Evolutionary conservation across 2,113 vertebrate genomes (phyloP), one percentile per base, ranked within the genome.

Genomic region (Odocoileus hemionus): DNA sequence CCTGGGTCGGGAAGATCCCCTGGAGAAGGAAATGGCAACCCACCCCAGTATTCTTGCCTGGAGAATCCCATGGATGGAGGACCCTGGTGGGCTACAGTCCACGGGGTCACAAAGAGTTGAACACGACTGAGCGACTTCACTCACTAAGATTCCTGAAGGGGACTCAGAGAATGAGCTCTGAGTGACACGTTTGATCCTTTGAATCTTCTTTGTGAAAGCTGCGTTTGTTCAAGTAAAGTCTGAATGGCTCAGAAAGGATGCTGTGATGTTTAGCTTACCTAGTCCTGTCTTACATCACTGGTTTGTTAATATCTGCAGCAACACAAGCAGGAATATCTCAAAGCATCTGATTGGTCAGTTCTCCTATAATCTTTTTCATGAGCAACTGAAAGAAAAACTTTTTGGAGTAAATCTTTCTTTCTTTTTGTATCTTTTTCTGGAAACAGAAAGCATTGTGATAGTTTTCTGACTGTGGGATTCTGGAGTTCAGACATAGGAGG

Each of bases 201-300:
- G 86, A 88, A 60, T 91, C 36, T 82, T 43, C 47, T 92, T 90
- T 5, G 4, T 95, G 64, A 95, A 97, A 96, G 88, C 47, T 3
- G 10, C 50, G 23, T 96, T 95, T 96, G 76, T 96, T 96, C 80
- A 85, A 84, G 80, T n/a, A 19, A 92, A 89, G 76, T 91, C 43
- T 88, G 89, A 88, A 47, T 93, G 88, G 50, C 60, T 70, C 60
- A 91, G 91, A 70, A 43, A 92, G 87, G 76, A 50, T 28, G 47
- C 79, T 88, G 36, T 83, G 23, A 64, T 92, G 39, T 90, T 85
- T 86, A 60, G 58, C 25, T 92, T 94, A 57, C 43, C 36, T 55
- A 85, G 47, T 16, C 57, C 28, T 91, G 58, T 84, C 57, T 92
- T 45, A 55, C 87, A 23, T 21, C 43, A 30, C 36, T 87, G 39